Evolutionary conservation across 2,888 invertebrate genomes (phyloP).

Genomic region (Catocala sponsa): DNA sequence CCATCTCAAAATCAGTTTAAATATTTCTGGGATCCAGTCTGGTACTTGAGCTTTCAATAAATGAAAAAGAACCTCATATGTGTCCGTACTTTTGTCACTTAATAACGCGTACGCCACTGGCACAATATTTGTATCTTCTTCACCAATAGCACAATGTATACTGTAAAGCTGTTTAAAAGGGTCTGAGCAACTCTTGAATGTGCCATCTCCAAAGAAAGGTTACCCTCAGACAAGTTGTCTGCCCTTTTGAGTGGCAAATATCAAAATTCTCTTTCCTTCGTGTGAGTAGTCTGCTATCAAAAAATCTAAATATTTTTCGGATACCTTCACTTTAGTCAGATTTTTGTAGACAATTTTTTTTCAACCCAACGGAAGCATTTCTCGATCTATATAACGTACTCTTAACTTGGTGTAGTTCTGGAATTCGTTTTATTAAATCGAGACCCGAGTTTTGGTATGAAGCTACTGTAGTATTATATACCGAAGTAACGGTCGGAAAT

Average conservation of each 20-base stretch:
- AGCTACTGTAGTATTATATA: slow-evolving; percentile 8
- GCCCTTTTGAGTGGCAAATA: slow-evolving; percentile 4
- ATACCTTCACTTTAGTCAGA: slow-evolving; percentile 2
- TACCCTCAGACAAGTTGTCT: slow-evolving; percentile 7
- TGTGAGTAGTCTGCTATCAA: neutral
- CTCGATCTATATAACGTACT: slow-evolving; percentile 4
- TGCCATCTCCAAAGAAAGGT: slow-evolving; percentile 5
- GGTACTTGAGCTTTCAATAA: slow-evolving; percentile 19
- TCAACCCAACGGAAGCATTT: slow-evolving; percentile 1
- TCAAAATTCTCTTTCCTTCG: slow-evolving; percentile 3
- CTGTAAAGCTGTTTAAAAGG: slow-evolving; percentile 18
- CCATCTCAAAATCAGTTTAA: slow-evolving; percentile 21
- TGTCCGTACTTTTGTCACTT: slow-evolving; percentile 11
- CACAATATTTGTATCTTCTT: slow-evolving; percentile 4
- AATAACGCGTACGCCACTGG: slow-evolving; percentile 17
- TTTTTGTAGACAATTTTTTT: slow-evolving; percentile 1
- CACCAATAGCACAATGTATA: slow-evolving; percentile 12
- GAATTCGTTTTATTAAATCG: slow-evolving; percentile 3
- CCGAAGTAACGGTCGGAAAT: slow-evolving; percentile 9
- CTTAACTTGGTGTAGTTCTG: slow-evolving; percentile 4
- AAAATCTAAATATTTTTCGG: slow-evolving; percentile 3
- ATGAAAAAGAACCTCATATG: slow-evolving; percentile 17
- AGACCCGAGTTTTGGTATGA: slow-evolving; percentile 6
- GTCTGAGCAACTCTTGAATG: slow-evolving; percentile 11
- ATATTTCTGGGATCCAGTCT: slow-evolving; percentile 18